A percentile compares a stretch with the other conserved stretches of the same genome.
Conservation (phyloP, 2,888 invertebrate species). For the Argynnis bischoffii region DNA sequence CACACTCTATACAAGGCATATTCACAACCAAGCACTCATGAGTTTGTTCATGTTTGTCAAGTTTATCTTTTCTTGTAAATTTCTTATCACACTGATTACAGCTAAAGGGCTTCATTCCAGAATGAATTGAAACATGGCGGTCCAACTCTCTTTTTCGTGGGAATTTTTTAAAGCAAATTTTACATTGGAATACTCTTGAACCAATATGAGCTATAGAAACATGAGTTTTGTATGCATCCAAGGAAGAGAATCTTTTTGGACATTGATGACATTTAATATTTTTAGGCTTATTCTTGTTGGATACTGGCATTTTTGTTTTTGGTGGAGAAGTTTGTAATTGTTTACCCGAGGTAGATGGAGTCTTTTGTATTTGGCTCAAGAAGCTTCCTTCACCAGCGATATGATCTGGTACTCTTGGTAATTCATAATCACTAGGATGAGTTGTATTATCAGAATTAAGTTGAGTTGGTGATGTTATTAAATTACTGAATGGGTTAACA, state of each 20-base stretch:
- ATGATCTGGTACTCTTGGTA: constrained; percentile 78
- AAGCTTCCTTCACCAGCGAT: constrained; percentile 77
- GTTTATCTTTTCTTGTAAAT: constrained; percentile 86
- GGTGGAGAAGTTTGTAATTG: constrained; percentile 57
- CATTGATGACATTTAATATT: constrained; percentile 80
- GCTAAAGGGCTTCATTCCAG: constrained; percentile 85
- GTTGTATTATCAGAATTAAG: constrained; percentile 54
- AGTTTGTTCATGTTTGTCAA: constrained; percentile 85
- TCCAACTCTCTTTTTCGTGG: constrained; percentile 87
- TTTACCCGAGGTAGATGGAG: constrained; percentile 56
- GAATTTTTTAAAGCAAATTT: constrained; percentile 86
- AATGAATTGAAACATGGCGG: constrained; percentile 85
- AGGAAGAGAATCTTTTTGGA: constrained; percentile 75
- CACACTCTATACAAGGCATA: constrained; percentile 85
- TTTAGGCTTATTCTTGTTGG: constrained; percentile 72
- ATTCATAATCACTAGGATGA: constrained; percentile 59
- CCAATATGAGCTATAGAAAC: constrained; percentile 78
- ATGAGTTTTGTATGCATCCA: constrained; percentile 79
- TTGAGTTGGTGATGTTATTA: constrained; percentile 70
- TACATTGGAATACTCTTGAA: constrained; percentile 84
- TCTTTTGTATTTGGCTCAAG: constrained; percentile 65
- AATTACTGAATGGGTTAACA: constrained; percentile 82
- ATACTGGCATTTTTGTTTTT: constrained; percentile 56
- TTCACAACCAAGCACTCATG: constrained; percentile 83
- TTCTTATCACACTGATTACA: constrained; percentile 86